These are phyloP conservation scores for Semnornis frantzii DNA, from an alignment of 2,113 vertebrate species.

Conservation along the genomic window DNA sequence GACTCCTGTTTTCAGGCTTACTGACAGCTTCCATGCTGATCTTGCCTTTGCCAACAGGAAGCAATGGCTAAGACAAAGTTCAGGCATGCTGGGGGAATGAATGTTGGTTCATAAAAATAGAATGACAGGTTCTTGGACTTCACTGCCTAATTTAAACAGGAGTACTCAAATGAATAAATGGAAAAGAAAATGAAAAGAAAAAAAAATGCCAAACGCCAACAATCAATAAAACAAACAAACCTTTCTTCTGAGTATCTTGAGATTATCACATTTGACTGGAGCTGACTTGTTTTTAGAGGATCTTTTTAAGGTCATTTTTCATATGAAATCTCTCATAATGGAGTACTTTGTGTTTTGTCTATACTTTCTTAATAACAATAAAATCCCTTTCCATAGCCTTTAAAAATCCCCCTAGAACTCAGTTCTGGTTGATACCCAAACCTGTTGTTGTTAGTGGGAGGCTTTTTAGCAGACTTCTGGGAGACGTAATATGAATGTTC, in stretches of 20 bases:
- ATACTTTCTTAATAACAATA: neutral
- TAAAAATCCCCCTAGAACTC: neutral
- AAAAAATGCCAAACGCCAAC: neutral
- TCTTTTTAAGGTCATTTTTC: conserved; percentile 2
- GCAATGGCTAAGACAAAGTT: conserved; percentile 28
- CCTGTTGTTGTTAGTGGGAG: neutral
- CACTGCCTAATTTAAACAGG: neutral
- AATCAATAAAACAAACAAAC: too few species aligned
- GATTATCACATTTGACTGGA: neutral
- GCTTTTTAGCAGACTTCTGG: neutral
- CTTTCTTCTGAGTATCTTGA: neutral
- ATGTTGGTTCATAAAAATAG: conserved; percentile 40
- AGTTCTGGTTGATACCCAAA: neutral
- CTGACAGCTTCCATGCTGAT: neutral
- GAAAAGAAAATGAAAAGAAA: neutral
- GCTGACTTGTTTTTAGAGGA: neutral
- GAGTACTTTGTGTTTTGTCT: conserved; percentile 8
- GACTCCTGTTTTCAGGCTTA: conserved; percentile 33
- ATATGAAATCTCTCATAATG: neutral
- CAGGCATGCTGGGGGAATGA: neutral
- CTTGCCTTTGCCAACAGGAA: conserved; percentile 59
- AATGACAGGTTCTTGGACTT: conserved; percentile 5
- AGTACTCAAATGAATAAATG: neutral
- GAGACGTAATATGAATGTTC: neutral
- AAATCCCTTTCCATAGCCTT: neutral